Percentiles rank a stretch among this genome's conserved stretches.
Conservation (phyloP, 1,140 invertebrate species). For the Macrocentrus cingulum region DNA sequence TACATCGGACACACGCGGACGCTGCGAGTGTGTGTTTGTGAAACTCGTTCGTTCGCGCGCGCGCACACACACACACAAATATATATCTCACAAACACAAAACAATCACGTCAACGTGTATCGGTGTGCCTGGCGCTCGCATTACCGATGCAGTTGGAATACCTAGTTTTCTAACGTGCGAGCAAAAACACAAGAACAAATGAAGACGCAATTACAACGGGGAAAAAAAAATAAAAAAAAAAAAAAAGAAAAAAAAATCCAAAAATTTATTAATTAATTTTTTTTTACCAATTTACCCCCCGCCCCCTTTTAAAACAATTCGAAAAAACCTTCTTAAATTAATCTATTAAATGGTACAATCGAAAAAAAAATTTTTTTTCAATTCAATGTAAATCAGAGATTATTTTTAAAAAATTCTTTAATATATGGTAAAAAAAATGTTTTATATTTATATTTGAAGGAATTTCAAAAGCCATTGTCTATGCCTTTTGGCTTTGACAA, state of each 20-base stretch:
- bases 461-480: background rate
- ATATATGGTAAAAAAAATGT: too few relatives aligned
- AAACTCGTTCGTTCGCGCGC: background rate
- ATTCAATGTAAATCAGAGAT: too few relatives aligned
- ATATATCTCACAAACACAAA: background rate
- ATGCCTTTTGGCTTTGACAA: background rate
- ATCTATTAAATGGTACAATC: too few relatives aligned
- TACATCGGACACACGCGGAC: background rate
- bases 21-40: background rate
- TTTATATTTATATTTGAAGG: background rate
- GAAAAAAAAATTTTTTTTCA: too few relatives aligned
- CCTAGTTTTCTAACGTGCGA: slow-evolving; percentile 1
- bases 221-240: too few relatives aligned
- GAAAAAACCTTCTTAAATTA: too few relatives aligned
- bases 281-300: too few relatives aligned
- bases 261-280: too few relatives aligned
- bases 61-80: background rate
- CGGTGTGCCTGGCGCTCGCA: background rate
- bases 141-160: slow-evolving; percentile 3
- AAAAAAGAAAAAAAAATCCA: too few relatives aligned
- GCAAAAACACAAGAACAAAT: background rate
- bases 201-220: too few relatives aligned
- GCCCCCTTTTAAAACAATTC: too few relatives aligned
- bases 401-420: too few relatives aligned
- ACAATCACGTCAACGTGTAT: background rate